These are phyloP conservation scores for Hassar affinis DNA, from an alignment of 2,113 vertebrate genomes.

Conservation along the genomic window DNA sequence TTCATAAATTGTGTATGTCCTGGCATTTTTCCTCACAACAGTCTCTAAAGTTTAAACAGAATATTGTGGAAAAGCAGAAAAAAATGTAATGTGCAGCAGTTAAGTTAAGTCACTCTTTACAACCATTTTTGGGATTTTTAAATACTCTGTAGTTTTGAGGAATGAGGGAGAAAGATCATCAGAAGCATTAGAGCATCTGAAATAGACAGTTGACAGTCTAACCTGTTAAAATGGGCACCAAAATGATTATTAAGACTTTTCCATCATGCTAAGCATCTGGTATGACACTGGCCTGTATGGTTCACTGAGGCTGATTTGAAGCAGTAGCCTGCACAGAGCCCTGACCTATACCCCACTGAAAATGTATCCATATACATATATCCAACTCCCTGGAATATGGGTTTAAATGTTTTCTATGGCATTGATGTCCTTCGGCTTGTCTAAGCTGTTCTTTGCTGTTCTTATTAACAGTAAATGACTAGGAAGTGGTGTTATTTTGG, in stretches of 20 bases:
- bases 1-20: not conserved
- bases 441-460: not conserved
- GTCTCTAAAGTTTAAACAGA: not conserved
- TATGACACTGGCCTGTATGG: too few relatives aligned
- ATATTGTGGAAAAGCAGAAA: not conserved
- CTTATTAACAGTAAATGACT: not conserved
- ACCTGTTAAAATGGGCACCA: too few relatives aligned
- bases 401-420: not conserved
- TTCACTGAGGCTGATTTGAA: not conserved
- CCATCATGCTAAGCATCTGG: too few relatives aligned
- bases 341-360: not conserved
- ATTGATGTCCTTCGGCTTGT: not conserved
- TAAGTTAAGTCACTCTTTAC: not conserved
- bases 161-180: too few relatives aligned
- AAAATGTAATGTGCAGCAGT: not conserved
- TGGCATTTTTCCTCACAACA: not conserved
- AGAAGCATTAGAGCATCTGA: too few relatives aligned
- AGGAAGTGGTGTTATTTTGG: not conserved
- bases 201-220: too few relatives aligned
- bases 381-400: not conserved
- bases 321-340: not conserved
- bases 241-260: too few relatives aligned
- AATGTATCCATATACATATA: not conserved
- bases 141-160: too few relatives aligned
- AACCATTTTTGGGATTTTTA: too few relatives aligned